Conservation (phyloP, 2,113 vertebrate species). For the Dicerorhinus sumatrensis region DNA sequence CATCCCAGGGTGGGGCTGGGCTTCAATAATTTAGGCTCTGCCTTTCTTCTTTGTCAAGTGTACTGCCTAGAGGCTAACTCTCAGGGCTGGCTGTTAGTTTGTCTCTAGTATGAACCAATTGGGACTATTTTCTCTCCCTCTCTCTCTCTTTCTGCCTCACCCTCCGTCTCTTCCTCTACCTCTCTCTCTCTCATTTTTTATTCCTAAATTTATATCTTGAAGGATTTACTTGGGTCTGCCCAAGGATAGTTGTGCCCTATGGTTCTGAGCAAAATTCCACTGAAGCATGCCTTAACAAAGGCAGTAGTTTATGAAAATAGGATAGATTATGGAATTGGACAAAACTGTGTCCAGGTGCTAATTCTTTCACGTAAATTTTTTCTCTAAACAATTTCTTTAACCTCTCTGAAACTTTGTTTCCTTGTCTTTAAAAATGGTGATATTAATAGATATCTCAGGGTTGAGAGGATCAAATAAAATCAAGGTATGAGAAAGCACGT, state of each 20-base stretch:
- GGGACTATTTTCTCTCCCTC: neutral
- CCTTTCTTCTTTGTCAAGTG: neutral
- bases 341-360: neutral
- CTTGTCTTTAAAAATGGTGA: neutral
- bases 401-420: neutral
- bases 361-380: neutral
- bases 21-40: neutral
- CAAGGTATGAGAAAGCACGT: neutral
- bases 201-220: neutral
- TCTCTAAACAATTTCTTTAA: neutral
- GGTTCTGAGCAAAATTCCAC: constrained; percentile 15
- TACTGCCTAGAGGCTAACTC: neutral
- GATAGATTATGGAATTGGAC: neutral
- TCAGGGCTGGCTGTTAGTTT: neutral
- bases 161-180: neutral
- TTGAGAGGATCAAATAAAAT: neutral
- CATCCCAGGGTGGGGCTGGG: neutral
- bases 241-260: neutral
- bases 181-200: neutral
- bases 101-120: neutral
- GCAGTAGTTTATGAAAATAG: neutral
- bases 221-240: neutral
- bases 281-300: neutral
- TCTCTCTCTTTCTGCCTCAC: neutral
- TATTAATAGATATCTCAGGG: neutral